Evolutionary conservation across 2,888 invertebrate species (phyloP), one percentile per base, ranked within the genome.

Genomic region (Mimumesa dahlbomi): DNA sequence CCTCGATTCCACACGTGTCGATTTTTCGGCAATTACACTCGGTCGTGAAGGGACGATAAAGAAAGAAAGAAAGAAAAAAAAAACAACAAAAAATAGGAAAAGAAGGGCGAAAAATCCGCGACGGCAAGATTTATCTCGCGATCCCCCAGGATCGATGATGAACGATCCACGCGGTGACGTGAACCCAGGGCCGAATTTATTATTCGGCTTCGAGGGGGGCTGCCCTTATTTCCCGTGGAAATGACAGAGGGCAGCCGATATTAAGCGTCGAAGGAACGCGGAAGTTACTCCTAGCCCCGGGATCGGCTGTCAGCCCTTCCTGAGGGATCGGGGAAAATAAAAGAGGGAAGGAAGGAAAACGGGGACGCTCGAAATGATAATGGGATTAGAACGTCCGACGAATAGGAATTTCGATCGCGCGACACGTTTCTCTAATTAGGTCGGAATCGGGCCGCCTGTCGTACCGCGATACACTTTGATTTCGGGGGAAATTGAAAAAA

Each of bases 111-210:
- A 25, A 61, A 48, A 54, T 56, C 40, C 49, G 65, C 19, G 49
- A 57, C 49, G 38, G 13, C 16, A 34, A 59, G 69, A 64, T 72
- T 59, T 64, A 59, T 69, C 34, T 50, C 19, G 52, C 40, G 67
- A 71, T 68, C 58, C 65, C 34, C 19, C 31, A 54, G 34, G 54
- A 19, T 53, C 38, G 59, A 72, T 64, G 66, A 73, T 59, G 46
- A 57, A 67, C 57, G 73, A 71, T 38, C 53, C 29, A 4, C 16
- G 52, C 19, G n/a, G n/a, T 38, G 34, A 45, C 57, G 62, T 21
- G 50, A 43, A 70, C 64, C 53, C 40, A 42, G 42, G 34, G 11
- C 5, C 14, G 61, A 62, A 71, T 71, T 71, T 71, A 62, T 71
- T 68, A 68, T 58, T 21, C 25, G 22, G 34, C 18, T 13, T 49